These are phyloP conservation scores for Chrysomela aeneicollis DNA, from an alignment of 2,888 invertebrate species.

Conservation along the genomic window DNA sequence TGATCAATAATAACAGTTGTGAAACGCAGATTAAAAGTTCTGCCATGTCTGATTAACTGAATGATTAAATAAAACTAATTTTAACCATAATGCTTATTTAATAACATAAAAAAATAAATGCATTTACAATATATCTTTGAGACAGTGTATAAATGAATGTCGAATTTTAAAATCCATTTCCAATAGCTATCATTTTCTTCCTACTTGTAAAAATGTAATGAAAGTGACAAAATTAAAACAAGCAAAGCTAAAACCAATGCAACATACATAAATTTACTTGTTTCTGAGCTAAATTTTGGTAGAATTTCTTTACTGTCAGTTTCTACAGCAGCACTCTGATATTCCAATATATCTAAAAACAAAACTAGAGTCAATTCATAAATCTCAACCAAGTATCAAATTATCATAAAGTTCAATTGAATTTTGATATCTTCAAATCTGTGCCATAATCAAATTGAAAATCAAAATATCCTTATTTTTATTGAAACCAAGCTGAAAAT, in stretches of 20 bases:
- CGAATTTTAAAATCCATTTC: neutral
- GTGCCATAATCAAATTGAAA: too few species aligned
- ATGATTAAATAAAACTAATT: neutral
- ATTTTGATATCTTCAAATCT: too few species aligned
- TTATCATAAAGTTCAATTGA: too few species aligned
- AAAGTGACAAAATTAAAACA: slow-evolving; percentile 69
- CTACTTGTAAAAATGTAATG: slow-evolving; percentile 64
- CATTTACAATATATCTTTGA: neutral
- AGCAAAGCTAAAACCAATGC: slow-evolving; percentile 71
- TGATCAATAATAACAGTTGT: too few species aligned
- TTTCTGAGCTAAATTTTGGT: slow-evolving; percentile 64
- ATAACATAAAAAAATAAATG: slow-evolving; percentile 21
- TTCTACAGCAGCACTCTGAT: slow-evolving; percentile 56
- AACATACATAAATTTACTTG: slow-evolving; percentile 69
- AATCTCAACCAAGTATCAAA: too few species aligned
- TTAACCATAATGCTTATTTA: slow-evolving; percentile 14
- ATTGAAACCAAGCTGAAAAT: neutral
- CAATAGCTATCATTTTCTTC: slow-evolving; percentile 17
- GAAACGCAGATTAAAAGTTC: too few species aligned
- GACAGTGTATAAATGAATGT: neutral
- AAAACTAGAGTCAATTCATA: too few species aligned
- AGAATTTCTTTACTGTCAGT: slow-evolving; percentile 63
- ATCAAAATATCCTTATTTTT: slow-evolving; percentile 7
- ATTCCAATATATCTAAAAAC: slow-evolving; percentile 45
- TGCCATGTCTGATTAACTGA: too few species aligned